A percentile compares a stretch with the other conserved stretches of the same genome.
Evolutionary conservation across 1,140 invertebrate species (phyloP).

Genomic region (Apis cerana): DNA sequence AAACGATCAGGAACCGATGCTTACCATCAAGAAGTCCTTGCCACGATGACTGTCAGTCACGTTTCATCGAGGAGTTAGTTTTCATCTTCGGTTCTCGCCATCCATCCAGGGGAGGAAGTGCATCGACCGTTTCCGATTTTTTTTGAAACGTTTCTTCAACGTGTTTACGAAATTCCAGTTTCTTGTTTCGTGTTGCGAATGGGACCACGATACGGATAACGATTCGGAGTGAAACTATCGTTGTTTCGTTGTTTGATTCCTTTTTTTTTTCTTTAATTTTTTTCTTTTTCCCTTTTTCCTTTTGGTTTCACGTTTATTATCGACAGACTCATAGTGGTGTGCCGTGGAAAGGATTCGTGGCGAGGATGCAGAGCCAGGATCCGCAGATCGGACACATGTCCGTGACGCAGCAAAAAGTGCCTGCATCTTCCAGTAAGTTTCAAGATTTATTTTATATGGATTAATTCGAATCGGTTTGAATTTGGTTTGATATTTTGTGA

Average conservation of each 20-base stretch:
- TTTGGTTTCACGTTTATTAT: background rate
- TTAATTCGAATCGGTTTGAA: too few relatives aligned
- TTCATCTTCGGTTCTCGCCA: background rate
- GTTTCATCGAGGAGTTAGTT: conserved; percentile 64
- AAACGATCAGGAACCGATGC: conserved; percentile 53
- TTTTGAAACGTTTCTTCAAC: too few relatives aligned
- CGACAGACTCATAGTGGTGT: conserved; percentile 16
- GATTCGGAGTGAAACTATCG: too few relatives aligned
- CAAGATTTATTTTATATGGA: conserved; percentile 2
- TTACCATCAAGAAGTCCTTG: conserved; percentile 70
- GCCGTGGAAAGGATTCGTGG: conserved; percentile 14
- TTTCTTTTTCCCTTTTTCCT: background rate
- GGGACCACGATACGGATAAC: too few relatives aligned
- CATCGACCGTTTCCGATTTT: background rate
- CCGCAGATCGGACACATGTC: conserved; percentile 65
- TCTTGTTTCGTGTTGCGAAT: background rate
- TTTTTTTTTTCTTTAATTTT: background rate
- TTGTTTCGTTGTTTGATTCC: too few relatives aligned
- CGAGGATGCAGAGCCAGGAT: conserved; percentile 69
- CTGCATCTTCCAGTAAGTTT: conserved; percentile 74
- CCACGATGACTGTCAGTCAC: conserved; percentile 71
- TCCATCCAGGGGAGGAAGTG: conserved; percentile 8
- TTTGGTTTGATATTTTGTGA: too few relatives aligned
- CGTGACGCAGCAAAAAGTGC: conserved; percentile 64
- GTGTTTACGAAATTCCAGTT: background rate